phyloP scores from a whole-genome alignment of 2,888 invertebrate species.

The Penaeus monodon region DNA sequence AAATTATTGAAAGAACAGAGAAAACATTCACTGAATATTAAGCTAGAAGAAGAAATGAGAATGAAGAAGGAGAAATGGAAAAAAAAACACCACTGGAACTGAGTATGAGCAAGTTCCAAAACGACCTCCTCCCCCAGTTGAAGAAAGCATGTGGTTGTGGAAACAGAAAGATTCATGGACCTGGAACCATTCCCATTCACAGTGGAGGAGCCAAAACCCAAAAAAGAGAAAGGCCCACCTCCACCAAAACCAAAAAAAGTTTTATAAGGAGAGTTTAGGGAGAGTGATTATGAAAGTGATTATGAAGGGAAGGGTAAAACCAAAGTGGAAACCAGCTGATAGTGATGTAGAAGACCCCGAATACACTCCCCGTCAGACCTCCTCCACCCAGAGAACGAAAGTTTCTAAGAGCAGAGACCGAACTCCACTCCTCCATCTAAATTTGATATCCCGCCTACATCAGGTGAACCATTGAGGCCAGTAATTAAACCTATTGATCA shows the following conservation, averaged over 20 bases:
- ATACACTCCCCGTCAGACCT: slow-evolving; percentile 52
- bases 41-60: slow-evolving; percentile 52
- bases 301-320: slow-evolving; percentile 71
- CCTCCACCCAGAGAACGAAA: slow-evolving; percentile 37
- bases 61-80: slow-evolving; percentile 55
- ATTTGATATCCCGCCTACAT: slow-evolving; percentile 60
- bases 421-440: slow-evolving; percentile 63
- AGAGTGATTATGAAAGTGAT: slow-evolving; percentile 82
- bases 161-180: slow-evolving; percentile 69
- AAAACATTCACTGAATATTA: slow-evolving; percentile 55
- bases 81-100: slow-evolving; percentile 54
- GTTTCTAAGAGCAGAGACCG: slow-evolving; percentile 65
- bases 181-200: slow-evolving; percentile 73
- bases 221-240: slow-evolving; percentile 69
- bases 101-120: slow-evolving; percentile 40
- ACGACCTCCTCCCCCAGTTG: slow-evolving; percentile 5
- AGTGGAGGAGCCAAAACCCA: slow-evolving; percentile 70
- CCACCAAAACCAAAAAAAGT: slow-evolving; percentile 78
- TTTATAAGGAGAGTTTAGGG: slow-evolving; percentile 77
- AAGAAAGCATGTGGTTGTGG: slow-evolving; percentile 25
- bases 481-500: slow-evolving; percentile 39
- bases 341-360: slow-evolving; percentile 64
- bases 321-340: slow-evolving; percentile 61
- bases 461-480: slow-evolving; percentile 58
- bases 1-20: slow-evolving; percentile 63